These are phyloP conservation scores for Platerodrilus igneus DNA, from an alignment of 2,888 invertebrate species.

Conservation along the genomic window DNA sequence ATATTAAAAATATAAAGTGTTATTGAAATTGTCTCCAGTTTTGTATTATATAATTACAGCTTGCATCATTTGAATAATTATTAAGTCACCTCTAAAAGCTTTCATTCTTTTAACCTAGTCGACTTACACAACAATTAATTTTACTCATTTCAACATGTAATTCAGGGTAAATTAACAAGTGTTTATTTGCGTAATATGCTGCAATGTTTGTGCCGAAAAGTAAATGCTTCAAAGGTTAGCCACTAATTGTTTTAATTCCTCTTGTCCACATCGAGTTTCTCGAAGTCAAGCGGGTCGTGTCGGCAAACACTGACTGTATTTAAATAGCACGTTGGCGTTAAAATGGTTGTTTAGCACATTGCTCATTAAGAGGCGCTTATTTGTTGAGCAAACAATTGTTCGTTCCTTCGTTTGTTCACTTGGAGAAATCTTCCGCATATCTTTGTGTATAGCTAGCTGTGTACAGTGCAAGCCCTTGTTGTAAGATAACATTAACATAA, in stretches of 20 bases:
- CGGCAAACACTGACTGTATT: constrained; percentile 38
- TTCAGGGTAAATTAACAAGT: no score
- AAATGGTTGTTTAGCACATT: constrained; percentile 32
- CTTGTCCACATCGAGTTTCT: constrained; percentile 37
- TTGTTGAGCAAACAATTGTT: constrained; percentile 23
- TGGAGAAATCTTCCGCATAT: constrained; percentile 21
- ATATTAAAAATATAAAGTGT: no score
- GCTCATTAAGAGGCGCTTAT: constrained; percentile 25
- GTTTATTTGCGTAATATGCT: no score
- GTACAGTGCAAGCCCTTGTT: no score
- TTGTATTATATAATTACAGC: no score
- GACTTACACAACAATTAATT: no score
- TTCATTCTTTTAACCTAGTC: no score
- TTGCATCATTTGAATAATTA: no score
- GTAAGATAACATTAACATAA: constrained; percentile 17
- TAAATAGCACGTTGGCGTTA: constrained; percentile 34
- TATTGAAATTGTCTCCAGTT: no score
- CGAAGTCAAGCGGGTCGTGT: constrained; percentile 33
- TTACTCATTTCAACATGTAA: no score
- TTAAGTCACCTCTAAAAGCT: no score
- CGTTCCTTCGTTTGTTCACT: no score
- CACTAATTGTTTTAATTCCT: constrained; percentile 43
- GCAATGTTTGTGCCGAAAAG: constrained; percentile 34
- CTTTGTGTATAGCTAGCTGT: constrained; percentile 20
- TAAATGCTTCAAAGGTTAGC: constrained; percentile 37